These are phyloP conservation scores for Pionites leucogaster DNA, from an alignment of 2,113 vertebrate species.

Conservation along the genomic window DNA sequence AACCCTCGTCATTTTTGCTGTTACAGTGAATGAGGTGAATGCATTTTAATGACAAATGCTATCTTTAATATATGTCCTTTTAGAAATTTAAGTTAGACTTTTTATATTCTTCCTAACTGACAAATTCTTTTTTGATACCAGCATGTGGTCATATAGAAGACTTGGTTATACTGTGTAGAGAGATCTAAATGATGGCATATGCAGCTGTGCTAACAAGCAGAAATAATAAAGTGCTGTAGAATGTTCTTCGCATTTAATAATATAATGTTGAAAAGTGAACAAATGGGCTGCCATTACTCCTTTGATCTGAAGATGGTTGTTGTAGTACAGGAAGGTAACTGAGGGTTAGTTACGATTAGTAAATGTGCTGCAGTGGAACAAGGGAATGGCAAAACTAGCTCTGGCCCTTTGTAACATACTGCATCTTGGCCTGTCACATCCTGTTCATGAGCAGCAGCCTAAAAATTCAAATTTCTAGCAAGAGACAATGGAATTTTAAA, in stretches of 20 bases:
- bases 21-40: background rate
- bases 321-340: slow-evolving; percentile 33
- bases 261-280: slow-evolving; percentile 23
- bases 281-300: background rate
- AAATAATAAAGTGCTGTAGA: slow-evolving; percentile 9
- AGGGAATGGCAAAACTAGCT: background rate
- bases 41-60: background rate
- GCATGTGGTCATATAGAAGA: background rate
- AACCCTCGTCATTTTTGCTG: background rate
- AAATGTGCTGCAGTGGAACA: background rate
- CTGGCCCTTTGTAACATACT: background rate
- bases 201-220: slow-evolving; percentile 17
- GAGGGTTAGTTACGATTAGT: slow-evolving; percentile 30
- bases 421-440: background rate
- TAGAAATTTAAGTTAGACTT: background rate
- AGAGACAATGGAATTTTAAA: background rate
- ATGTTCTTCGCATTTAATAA: background rate
- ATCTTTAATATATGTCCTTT: background rate
- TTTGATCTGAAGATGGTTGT: slow-evolving; percentile 14
- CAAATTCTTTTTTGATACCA: background rate
- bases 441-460: background rate
- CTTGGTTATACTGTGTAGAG: background rate
- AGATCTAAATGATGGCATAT: slow-evolving; percentile 1
- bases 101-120: background rate
- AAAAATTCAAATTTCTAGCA: background rate